phyloP scores from a whole-genome alignment of 2,888 invertebrate species.

The Drosophila anomalata region DNA sequence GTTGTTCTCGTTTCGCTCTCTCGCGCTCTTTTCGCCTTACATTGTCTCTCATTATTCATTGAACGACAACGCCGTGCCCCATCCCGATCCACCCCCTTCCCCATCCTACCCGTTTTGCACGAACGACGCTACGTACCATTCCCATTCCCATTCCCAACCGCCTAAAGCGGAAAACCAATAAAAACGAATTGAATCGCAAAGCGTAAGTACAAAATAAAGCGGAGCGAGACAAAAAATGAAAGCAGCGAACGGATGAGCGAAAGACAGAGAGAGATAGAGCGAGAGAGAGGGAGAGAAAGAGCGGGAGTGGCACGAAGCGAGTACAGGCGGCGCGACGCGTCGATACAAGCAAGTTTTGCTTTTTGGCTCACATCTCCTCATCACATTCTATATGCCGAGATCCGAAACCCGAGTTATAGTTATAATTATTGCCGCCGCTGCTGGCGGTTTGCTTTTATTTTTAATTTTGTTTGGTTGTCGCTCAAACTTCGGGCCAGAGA shows the following conservation, averaged over 20 bases:
- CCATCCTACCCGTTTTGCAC: slow-evolving; percentile 61
- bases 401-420: slow-evolving; percentile 75
- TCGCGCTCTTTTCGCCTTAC: slow-evolving; percentile 55
- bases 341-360: slow-evolving; percentile 76
- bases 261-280: slow-evolving; percentile 22
- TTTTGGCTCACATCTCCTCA: slow-evolving; percentile 47
- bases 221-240: slow-evolving; percentile 76
- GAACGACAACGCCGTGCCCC: slow-evolving; percentile 63
- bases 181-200: slow-evolving; percentile 79
- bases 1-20: slow-evolving; percentile 55
- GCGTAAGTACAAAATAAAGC: slow-evolving; percentile 79
- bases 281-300: slow-evolving; percentile 3
- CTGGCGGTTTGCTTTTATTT: slow-evolving; percentile 66
- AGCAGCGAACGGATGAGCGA: slow-evolving; percentile 47
- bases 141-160: slow-evolving; percentile 78
- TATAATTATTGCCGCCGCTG: slow-evolving; percentile 74
- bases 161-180: slow-evolving; percentile 81
- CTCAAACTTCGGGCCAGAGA: slow-evolving; percentile 52
- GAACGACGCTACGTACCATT: slow-evolving; percentile 72
- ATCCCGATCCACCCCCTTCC: slow-evolving; percentile 38
- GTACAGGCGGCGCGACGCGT: slow-evolving; percentile 70
- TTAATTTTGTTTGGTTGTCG: slow-evolving; percentile 75
- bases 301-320: slow-evolving; percentile 51
- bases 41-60: slow-evolving; percentile 77
- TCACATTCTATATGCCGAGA: slow-evolving; percentile 54